Conservation (phyloP, 2,113 vertebrate species). For the Hiodon tergisus region DNA sequence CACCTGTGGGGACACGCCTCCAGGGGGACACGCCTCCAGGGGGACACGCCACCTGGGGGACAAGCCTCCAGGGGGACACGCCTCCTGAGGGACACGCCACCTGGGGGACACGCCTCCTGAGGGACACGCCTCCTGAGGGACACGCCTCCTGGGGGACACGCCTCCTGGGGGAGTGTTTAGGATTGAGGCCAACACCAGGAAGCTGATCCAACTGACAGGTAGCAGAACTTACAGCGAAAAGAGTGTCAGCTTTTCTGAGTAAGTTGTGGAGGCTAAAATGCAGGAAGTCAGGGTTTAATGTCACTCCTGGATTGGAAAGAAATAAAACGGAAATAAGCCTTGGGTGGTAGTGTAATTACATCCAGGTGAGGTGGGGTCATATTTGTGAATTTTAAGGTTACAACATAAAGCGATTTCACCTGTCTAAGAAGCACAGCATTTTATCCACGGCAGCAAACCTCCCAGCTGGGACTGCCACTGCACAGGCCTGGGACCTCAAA, state of each 20-base stretch:
- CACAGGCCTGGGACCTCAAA: constrained; percentile 56
- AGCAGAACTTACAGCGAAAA: not conserved
- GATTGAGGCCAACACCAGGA: not conserved
- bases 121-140: no score
- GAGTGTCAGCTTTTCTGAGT: not conserved
- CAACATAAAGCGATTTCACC: no score
- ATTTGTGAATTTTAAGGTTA: constrained; percentile 2
- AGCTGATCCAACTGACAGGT: no score
- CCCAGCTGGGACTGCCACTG: constrained; percentile 33
- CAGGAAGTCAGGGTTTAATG: not conserved
- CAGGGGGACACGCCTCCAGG: no score
- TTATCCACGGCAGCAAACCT: constrained; percentile 41
- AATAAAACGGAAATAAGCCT: not conserved
- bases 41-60: no score
- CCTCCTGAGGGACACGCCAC: no score
- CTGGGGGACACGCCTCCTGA: no score
- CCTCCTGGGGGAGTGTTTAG: no score
- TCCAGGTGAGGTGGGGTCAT: constrained; percentile 3
- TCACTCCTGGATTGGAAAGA: not conserved
- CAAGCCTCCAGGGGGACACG: no score
- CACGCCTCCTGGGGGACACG: no score
- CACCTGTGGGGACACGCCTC: no score
- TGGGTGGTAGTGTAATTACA: not conserved
- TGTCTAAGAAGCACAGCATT: not conserved
- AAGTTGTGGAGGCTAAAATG: not conserved